phyloP scores from a whole-genome alignment of 2,797 vertebrate genomes.

The Molossus alvarezi region DNA sequence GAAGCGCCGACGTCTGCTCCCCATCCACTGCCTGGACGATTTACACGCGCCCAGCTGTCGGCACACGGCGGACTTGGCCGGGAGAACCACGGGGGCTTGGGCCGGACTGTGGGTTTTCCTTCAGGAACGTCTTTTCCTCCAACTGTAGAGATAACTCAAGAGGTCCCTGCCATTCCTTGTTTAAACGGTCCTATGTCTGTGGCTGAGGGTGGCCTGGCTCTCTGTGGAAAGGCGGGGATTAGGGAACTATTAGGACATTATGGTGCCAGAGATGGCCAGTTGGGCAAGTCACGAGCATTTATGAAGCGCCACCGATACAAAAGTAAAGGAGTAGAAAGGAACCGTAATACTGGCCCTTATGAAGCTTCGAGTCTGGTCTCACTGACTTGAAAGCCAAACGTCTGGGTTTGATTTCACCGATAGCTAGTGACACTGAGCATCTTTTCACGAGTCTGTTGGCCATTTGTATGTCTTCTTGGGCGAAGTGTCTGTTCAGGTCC shows the following conservation, averaged over 20 bases:
- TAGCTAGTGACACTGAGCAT: too few species aligned
- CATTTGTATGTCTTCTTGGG: not conserved
- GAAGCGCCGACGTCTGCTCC: not conserved
- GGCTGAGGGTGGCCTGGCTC: not conserved
- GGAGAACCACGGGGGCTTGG: conserved; percentile 52
- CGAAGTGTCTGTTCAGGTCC: not conserved
- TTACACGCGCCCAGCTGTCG: not conserved
- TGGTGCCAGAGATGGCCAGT: not conserved
- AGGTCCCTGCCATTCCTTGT: not conserved
- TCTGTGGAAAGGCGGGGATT: not conserved
- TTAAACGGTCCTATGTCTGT: not conserved
- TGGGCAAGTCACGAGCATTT: not conserved
- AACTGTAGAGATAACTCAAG: conserved; percentile 73
- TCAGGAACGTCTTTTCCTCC: conserved; percentile 14
- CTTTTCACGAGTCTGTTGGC: fast-evolving
- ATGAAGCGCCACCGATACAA: not conserved
- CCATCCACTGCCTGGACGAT: not conserved
- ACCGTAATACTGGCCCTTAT: not conserved
- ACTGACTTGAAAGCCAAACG: not conserved
- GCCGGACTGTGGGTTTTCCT: conserved; percentile 65
- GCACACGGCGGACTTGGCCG: not conserved
- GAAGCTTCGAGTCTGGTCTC: not conserved
- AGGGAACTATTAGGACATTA: not conserved
- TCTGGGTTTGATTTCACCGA: fast-evolving
- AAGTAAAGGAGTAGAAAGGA: not conserved